Evolutionary conservation across 2,888 invertebrate genomes (phyloP), one percentile per base, ranked within the genome.

Genomic region (Tenthredo mesomela): DNA sequence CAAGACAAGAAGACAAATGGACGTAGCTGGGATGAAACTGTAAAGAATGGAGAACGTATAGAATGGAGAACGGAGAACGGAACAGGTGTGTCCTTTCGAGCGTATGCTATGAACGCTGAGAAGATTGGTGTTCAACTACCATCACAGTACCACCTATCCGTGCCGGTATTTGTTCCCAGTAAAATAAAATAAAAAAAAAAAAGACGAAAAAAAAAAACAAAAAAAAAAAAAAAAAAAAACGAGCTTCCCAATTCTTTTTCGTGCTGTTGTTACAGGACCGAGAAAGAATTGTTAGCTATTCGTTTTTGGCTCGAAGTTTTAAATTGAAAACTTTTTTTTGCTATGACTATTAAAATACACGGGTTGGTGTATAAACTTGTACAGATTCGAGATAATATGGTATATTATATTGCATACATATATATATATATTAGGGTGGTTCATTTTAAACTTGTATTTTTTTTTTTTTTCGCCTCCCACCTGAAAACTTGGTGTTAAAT

Each of bases 251-350:
- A 67, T 67, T 67, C 67, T 67, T 67, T 33, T 12, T 7, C 1
- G 15, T 18, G 18, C 1, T 9, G 7, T n/a, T 21, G 58, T 15
- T 47, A 47, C 25, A 61, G 61, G 21, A 33, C 33, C 67, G 33
- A 67, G 25, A 67, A 5, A 1, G 33, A 61, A 18, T 40, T 61
- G 61, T 80, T 61, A 18, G 33, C 25, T 73, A 85, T 80, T 84
- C 65, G 58, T 67, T 84, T 25, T 61, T 73, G 29, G 71, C 29
- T 37, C 58, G 3, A 80, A 80, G 40, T 80, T 80, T 80, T 61
- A 80, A 80, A 80, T 80, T 80, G 80, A 80, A 80, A 80, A 80
- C 40, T 25, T 80, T 75, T 84, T 47, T 70, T 84, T 47, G 73
- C 58, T 61, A 37, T 58, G 75, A 29, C 58, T 61, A 37, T 58